Evolutionary conservation across 1,140 invertebrate genomes (phyloP), one percentile per base, ranked within the genome.

Genomic region (Drosophila kepulauana): DNA sequence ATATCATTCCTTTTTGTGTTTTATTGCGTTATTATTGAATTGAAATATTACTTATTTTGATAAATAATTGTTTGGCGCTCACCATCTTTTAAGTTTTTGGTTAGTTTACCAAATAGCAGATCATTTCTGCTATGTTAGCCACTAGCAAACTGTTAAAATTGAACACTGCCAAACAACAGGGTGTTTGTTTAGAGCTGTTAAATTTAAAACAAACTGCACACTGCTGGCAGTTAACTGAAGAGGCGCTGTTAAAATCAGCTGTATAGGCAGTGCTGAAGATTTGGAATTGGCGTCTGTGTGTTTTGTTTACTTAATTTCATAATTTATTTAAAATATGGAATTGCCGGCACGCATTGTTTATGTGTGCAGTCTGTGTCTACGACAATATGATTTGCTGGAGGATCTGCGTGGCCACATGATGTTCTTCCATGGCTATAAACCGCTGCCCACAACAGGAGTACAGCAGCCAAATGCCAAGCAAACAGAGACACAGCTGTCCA

Each of bases 321-420:
- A 25, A 7, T 52, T 58, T 8, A 20, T 56, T 54, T 30, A 15
- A 16, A 49, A 86, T 25, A 25, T 86, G 82, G 69, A 88, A 15
- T 35, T 30, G 5, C 43, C 73, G 3, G 30, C 78, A 0, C 80
- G 76, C 6, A 82, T 92, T 4, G 48, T 92, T 11, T 94, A 93
- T 58, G 93, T 94, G 67, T 94, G 94, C 75, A 93, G 93, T 6
- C 77, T 94, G 67, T 94, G 94, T 75, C 90, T 93, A 15, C 93
- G 92, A 5, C 93, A 93, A 38, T 94, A 94, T 81, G 89, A 92
- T 59, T 88, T 93, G 8, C 82, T 93, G 56, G 93, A 94, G 70
- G 93, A 92, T 70, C 92, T 94, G 41, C 93, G 93, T 35, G 92
- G 93, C 15, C 94, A 94, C 64, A 93, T 94, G 93, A 93, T 94